Percentiles rank a stretch among this genome's conserved stretches.
phyloP scores from a whole-genome alignment of 2,113 vertebrate species.

The Epinephelus fuscoguttatus region DNA sequence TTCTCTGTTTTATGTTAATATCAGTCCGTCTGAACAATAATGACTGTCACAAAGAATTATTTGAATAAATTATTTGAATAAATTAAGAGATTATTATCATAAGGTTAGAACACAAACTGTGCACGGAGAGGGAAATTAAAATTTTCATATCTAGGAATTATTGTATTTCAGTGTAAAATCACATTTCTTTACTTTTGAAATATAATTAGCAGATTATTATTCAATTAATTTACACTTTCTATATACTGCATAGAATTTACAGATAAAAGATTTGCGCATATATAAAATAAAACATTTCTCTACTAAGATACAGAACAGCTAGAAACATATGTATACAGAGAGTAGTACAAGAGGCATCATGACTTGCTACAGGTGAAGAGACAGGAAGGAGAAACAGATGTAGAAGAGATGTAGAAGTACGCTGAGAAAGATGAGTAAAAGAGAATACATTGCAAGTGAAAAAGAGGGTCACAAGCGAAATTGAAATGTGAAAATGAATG shows the following conservation, averaged over 20 bases:
- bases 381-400: neutral
- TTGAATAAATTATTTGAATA: conserved; percentile 67
- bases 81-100: conserved; percentile 65
- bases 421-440: neutral
- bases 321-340: neutral
- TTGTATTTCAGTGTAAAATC: conserved; percentile 52
- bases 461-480: neutral
- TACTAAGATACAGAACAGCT: neutral
- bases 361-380: neutral
- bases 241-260: neutral
- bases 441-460: neutral
- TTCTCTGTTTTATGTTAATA: conserved; percentile 59
- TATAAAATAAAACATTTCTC: neutral
- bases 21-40: conserved; percentile 53
- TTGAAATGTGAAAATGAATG: neutral
- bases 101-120: conserved; percentile 59
- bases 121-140: conserved; percentile 54
- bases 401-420: neutral
- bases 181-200: conserved; percentile 32
- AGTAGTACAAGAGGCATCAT: neutral
- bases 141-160: conserved; percentile 54
- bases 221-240: conserved; percentile 22
- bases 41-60: conserved; percentile 50
- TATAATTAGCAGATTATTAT: conserved; percentile 53
- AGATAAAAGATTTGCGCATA: neutral